Percentiles rank a stretch among this genome's conserved stretches.
These are phyloP conservation scores for Synanceia verrucosa DNA, from an alignment of 2,797 vertebrate species.

Conservation along the genomic window DNA sequence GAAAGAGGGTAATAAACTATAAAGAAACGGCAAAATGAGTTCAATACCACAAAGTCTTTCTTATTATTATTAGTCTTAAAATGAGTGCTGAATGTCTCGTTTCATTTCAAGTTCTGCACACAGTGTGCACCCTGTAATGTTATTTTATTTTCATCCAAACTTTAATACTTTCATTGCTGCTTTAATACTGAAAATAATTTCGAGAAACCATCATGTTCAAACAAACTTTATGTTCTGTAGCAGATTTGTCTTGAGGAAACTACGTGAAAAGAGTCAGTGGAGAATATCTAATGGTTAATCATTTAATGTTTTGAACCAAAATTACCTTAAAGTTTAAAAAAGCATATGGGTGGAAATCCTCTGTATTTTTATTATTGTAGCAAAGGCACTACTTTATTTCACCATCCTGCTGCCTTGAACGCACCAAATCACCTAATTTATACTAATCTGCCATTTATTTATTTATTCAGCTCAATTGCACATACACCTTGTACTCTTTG, in stretches of 20 bases:
- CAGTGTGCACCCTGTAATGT: background rate
- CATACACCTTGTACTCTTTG: too few species aligned
- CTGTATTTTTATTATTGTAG: background rate
- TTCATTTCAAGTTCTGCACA: background rate
- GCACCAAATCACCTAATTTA: background rate
- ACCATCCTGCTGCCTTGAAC: background rate
- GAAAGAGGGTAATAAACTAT: background rate
- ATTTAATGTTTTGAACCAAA: background rate
- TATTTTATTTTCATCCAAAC: conserved; percentile 14
- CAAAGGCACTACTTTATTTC: background rate
- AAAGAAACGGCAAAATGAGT: background rate
- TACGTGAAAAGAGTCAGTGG: background rate
- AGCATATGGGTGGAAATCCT: background rate
- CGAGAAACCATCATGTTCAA: background rate
- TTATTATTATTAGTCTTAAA: background rate
- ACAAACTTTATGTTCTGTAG: background rate
- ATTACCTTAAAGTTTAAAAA: background rate
- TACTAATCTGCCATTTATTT: background rate
- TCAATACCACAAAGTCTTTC: background rate
- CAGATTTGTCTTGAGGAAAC: background rate
- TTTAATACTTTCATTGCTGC: background rate
- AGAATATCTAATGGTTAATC: background rate
- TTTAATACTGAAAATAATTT: background rate
- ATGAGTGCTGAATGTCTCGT: background rate
- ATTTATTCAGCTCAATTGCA: too few species aligned